Conservation (phyloP, 2,113 vertebrate species). For the Neolamprologus toae region DNA sequence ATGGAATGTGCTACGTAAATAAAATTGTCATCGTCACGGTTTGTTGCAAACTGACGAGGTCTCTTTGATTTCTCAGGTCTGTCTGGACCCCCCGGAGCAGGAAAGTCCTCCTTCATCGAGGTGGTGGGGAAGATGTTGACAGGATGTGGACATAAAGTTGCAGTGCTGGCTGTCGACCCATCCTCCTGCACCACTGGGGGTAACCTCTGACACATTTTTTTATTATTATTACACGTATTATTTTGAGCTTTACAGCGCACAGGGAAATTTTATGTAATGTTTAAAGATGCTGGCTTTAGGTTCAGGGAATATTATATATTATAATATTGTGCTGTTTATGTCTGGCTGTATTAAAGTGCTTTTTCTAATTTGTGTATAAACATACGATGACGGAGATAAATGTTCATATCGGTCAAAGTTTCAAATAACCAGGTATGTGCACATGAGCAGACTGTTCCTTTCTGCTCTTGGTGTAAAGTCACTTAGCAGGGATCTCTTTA, state of each 20-base stretch:
- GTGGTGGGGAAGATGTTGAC: constrained; percentile 96
- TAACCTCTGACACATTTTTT: constrained; percentile 23
- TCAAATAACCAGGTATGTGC: neutral
- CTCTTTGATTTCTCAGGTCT: constrained; percentile 70
- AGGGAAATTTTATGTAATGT: neutral
- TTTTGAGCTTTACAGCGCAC: neutral
- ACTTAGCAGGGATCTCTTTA: neutral
- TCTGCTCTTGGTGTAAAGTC: neutral
- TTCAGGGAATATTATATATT: neutral
- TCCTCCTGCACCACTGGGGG: constrained; percentile 95
- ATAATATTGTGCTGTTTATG: neutral
- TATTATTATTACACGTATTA: neutral
- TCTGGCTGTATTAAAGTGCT: neutral
- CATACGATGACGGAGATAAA: neutral
- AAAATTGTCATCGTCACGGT: neutral
- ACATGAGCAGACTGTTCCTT: neutral
- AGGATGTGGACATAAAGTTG: constrained; percentile 82
- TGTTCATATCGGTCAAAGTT: neutral
- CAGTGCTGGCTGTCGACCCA: constrained; percentile 93
- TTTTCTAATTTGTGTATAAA: neutral
- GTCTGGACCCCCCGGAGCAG: constrained; percentile 94
- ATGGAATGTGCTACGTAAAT: neutral
- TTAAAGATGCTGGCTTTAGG: neutral
- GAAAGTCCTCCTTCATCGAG: constrained; percentile 96
- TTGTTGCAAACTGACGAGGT: neutral